phyloP scores from a whole-genome alignment of 1,140 invertebrate genomes.

The Drosophila nannoptera region DNA sequence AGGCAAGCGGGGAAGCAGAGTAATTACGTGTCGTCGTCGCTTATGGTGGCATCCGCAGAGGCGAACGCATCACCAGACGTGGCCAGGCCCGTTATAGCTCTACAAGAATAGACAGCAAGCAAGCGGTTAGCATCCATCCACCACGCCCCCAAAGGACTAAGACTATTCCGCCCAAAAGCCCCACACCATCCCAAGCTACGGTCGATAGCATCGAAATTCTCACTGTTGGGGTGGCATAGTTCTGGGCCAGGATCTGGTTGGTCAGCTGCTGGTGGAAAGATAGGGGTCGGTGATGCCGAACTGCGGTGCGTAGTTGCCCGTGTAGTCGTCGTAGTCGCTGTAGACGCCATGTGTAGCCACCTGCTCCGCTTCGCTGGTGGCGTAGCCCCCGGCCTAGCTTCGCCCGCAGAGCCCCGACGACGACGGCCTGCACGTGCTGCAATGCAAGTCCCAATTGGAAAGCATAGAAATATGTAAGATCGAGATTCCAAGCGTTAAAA shows the following conservation, averaged over 20 bases:
- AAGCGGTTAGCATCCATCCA: conserved; percentile 24
- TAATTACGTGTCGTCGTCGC: conserved; percentile 68
- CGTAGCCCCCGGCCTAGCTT: conserved; percentile 45
- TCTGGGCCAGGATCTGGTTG: conserved; percentile 74
- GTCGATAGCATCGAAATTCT: conserved; percentile 42
- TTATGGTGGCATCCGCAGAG: conserved; percentile 66
- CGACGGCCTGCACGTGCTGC: conserved; percentile 12
- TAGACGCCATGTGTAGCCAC: conserved; percentile 38
- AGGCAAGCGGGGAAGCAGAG: conserved; percentile 17
- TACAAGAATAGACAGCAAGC: conserved; percentile 64
- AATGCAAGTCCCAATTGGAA: not conserved
- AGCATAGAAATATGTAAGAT: too few species aligned
- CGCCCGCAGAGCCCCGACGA: conserved; percentile 55
- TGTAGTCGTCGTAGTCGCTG: conserved; percentile 63
- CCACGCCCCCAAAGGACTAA: conserved; percentile 1
- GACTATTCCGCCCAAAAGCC: conserved; percentile 15
- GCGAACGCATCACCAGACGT: conserved; percentile 66
- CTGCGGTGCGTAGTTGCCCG: conserved; percentile 44
- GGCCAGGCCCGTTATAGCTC: conserved; percentile 69
- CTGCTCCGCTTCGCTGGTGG: conserved; percentile 16
- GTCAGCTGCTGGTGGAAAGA: conserved; percentile 76
- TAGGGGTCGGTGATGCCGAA: conserved; percentile 73
- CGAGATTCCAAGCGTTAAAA: too few species aligned
- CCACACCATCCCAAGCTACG: not conserved
- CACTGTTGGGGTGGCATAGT: conserved; percentile 68